These are phyloP conservation scores for Drosophila merina DNA, from an alignment of 2,888 invertebrate species.

Conservation along the genomic window DNA sequence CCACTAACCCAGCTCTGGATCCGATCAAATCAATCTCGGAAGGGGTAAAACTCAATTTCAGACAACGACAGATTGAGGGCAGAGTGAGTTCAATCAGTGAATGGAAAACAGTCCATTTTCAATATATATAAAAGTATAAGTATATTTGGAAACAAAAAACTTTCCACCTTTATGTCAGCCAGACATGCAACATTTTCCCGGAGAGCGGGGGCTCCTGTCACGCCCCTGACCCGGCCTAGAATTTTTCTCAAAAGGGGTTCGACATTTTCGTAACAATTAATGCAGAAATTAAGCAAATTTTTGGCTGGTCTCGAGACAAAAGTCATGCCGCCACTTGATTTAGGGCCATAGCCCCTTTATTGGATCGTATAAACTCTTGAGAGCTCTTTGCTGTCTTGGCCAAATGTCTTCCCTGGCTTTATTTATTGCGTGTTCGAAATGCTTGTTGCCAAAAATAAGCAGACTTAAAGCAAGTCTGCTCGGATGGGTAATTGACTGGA, in stretches of 20 bases:
- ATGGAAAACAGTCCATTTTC: constrained; percentile 45
- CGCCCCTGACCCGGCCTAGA: constrained; percentile 2
- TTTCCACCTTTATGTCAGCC: constrained; percentile 52
- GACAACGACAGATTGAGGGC: constrained; percentile 67
- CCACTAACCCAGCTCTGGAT: constrained; percentile 38
- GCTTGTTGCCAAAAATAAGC: constrained; percentile 67
- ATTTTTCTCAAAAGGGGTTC: background rate
- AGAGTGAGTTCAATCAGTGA: constrained; percentile 31
- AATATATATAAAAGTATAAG: constrained; percentile 32
- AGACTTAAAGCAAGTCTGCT: constrained; percentile 21
- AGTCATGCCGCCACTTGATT: constrained; percentile 38
- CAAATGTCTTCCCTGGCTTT: constrained; percentile 41
- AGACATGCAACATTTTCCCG: constrained; percentile 64
- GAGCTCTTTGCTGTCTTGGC: constrained; percentile 2
- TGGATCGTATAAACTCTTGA: constrained; percentile 28
- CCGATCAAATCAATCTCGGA: constrained; percentile 23
- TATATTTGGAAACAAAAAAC: constrained; percentile 21
- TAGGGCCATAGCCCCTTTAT: constrained; percentile 17
- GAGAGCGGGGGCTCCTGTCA: constrained; percentile 22
- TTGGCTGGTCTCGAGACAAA: constrained; percentile 49
- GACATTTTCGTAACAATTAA: constrained; percentile 69
- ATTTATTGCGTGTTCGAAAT: constrained; percentile 72
- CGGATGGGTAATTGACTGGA: constrained; percentile 45
- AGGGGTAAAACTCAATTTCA: constrained; percentile 24
- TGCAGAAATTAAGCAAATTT: constrained; percentile 75